A percentile compares a stretch with the other conserved stretches of the same genome.
Conservation (phyloP, 2,797 vertebrate species). For the Gambelia wislizenii region DNA sequence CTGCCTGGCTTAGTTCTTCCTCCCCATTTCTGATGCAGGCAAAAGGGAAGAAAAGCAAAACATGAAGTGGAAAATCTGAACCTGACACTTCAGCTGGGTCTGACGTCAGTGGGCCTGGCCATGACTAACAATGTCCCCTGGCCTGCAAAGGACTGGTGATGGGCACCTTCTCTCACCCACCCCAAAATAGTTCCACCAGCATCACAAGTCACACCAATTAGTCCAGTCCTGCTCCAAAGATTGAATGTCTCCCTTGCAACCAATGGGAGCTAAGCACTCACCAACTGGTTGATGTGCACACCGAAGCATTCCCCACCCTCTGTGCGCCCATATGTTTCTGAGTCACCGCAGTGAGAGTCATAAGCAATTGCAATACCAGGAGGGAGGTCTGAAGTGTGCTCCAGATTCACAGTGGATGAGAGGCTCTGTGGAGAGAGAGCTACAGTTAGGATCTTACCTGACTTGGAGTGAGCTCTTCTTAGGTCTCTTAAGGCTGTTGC, state of each 20-base stretch:
- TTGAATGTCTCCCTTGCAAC: background rate
- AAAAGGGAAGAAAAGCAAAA: background rate
- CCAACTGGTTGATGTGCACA: slow-evolving; percentile 77
- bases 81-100: background rate
- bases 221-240: background rate
- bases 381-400: slow-evolving; percentile 74
- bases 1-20: background rate
- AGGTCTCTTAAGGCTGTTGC: no score
- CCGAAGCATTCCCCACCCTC: slow-evolving; percentile 68
- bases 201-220: background rate
- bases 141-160: background rate
- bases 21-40: background rate
- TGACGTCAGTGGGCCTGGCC: background rate
- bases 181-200: background rate
- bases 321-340: slow-evolving; percentile 55
- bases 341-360: slow-evolving; percentile 71
- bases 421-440: slow-evolving; percentile 64
- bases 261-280: slow-evolving; percentile 44
- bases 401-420: slow-evolving; percentile 81
- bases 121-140: background rate
- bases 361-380: slow-evolving; percentile 76
- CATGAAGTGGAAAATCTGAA: background rate
- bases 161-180: background rate
- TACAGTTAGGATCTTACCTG: background rate
- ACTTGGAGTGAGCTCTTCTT: background rate